Conservation (phyloP, 2,888 invertebrate species). For the Platycheirus albimanus region DNA sequence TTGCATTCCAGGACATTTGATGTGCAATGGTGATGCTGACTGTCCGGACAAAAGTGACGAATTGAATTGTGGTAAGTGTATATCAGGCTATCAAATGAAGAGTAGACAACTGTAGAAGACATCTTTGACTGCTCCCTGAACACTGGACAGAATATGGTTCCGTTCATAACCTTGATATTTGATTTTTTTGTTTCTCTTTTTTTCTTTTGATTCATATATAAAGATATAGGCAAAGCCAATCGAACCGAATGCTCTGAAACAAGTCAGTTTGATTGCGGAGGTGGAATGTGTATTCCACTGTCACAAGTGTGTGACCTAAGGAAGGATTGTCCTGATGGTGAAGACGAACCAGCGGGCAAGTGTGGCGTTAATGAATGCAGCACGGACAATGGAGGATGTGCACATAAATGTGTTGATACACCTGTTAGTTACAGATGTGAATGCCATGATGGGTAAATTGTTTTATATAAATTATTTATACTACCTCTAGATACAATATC, state of each 20-base stretch:
- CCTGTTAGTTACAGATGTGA: constrained; percentile 91
- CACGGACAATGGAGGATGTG: constrained; percentile 92
- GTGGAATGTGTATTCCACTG: constrained; percentile 91
- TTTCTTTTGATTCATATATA: constrained; percentile 15
- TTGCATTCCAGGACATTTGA: constrained; percentile 91
- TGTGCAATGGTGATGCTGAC: constrained; percentile 91
- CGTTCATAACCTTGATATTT: too few relatives aligned
- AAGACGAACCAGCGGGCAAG: constrained; percentile 91
- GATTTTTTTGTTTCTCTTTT: background rate
- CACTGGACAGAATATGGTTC: too few relatives aligned
- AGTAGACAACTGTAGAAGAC: too few relatives aligned
- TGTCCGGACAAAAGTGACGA: constrained; percentile 95
- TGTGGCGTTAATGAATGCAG: constrained; percentile 92
- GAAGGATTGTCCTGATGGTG: constrained; percentile 93
- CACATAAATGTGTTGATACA: constrained; percentile 92
- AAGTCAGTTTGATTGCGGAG: constrained; percentile 93
- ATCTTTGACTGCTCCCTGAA: too few relatives aligned
- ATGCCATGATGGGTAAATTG: constrained; percentile 87
- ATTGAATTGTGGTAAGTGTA: constrained; percentile 88
- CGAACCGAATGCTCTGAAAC: constrained; percentile 86
- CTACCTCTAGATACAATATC: background rate
- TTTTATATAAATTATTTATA: constrained; percentile 4
- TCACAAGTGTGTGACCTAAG: constrained; percentile 92
- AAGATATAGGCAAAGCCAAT: constrained; percentile 59
- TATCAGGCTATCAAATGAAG: constrained; percentile 2